phyloP scores from a whole-genome alignment of 2,113 vertebrate species.

The Morphnarchus princeps region DNA sequence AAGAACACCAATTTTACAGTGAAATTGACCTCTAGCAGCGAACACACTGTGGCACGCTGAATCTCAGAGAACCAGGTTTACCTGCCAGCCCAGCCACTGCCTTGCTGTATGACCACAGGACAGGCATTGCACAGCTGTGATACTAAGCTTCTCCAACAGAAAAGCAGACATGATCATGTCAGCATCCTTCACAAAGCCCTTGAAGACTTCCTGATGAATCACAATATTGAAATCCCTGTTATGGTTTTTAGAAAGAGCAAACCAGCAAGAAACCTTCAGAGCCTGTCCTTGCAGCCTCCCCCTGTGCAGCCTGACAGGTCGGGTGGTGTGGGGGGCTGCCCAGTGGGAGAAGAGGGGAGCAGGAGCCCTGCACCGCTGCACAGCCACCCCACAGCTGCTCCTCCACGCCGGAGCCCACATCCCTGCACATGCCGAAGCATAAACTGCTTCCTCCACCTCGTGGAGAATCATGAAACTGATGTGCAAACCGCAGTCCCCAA shows the following conservation, averaged over 20 bases:
- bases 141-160: rapidly evolving
- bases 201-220: neutral
- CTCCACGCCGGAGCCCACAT: rapidly evolving
- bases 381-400: neutral
- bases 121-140: neutral
- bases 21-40: neutral
- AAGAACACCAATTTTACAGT: neutral
- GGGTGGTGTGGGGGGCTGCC: rapidly evolving
- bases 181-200: neutral
- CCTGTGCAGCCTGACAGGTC: rapidly evolving
- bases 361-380: neutral
- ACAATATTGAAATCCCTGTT: rapidly evolving
- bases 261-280: neutral
- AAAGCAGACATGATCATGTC: neutral
- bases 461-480: constrained; percentile 2
- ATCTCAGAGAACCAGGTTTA: neutral
- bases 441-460: constrained; percentile 46
- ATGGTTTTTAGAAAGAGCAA: neutral
- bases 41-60: neutral
- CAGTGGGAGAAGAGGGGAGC: neutral
- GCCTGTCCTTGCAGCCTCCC: neutral
- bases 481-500: neutral
- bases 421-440: rapidly evolving
- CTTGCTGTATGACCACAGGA: neutral
- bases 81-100: neutral